Conservation (phyloP, 2,113 vertebrate species). For the Myxocyprinus asiaticus region DNA sequence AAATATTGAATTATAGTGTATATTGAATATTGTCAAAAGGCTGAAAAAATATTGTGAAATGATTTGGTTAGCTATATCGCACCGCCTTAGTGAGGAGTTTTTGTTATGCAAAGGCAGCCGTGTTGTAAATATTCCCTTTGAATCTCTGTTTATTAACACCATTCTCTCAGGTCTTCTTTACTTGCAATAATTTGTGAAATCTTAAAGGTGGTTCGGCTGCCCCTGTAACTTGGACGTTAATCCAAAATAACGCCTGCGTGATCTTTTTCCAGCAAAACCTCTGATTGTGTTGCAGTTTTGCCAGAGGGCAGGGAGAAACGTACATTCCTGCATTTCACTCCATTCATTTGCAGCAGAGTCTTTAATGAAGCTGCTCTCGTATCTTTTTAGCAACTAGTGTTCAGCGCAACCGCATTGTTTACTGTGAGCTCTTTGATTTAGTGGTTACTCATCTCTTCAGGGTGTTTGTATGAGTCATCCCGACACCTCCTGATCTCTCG, state of each 20-base stretch:
- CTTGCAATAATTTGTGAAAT: conserved; percentile 1
- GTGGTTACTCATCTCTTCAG: conserved; percentile 33
- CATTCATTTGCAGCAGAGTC: background rate
- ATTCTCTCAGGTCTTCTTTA: background rate
- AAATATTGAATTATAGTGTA: too few relatives aligned
- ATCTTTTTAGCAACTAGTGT: background rate
- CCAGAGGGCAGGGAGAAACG: conserved; percentile 18
- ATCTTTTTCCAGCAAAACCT: conserved; percentile 17
- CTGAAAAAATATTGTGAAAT: too few relatives aligned
- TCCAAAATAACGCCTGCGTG: conserved; percentile 24
- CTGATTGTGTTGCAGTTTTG: conserved; percentile 21
- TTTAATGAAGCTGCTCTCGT: background rate
- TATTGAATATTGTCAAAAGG: too few relatives aligned
- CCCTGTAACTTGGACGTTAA: background rate
- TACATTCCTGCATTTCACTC: background rate
- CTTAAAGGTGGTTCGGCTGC: background rate
- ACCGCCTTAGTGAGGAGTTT: too few relatives aligned
- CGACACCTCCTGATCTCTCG: conserved; percentile 41
- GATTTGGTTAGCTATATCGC: too few relatives aligned
- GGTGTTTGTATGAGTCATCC: conserved; percentile 35
- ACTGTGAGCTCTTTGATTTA: background rate
- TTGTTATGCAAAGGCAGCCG: background rate
- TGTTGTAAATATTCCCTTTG: conserved; percentile 1
- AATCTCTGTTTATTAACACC: conserved; percentile 6
- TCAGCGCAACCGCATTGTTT: background rate